Conservation (phyloP, 2,113 vertebrate genomes). For the Alligator mississippiensis region DNA sequence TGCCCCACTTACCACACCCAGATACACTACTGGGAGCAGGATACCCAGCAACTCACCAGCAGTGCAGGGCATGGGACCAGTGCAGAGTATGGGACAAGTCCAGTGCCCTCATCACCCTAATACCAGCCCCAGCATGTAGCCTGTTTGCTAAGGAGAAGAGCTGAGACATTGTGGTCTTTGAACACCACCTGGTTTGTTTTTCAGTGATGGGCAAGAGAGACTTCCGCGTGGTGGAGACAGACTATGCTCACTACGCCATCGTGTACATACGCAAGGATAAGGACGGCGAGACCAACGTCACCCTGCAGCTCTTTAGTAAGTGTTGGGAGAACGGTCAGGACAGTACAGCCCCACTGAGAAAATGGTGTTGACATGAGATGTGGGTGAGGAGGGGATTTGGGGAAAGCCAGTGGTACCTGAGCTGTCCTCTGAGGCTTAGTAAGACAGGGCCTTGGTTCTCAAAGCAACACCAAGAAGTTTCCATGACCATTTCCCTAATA, state of each 20-base stretch:
- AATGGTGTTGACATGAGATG: not conserved
- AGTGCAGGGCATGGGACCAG: too few species aligned
- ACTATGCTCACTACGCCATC: not conserved
- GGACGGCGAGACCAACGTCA: accelerated
- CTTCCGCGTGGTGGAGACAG: not conserved
- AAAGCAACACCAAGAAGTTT: not conserved
- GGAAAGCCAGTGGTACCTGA: not conserved
- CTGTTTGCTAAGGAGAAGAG: too few species aligned
- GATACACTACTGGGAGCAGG: too few species aligned
- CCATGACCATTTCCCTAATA: not conserved
- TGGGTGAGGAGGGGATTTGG: not conserved
- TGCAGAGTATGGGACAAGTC: too few species aligned
- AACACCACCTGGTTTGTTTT: not conserved
- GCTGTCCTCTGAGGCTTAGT: not conserved
- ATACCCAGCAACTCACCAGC: too few species aligned
- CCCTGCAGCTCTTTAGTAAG: conserved; percentile 20
- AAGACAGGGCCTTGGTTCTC: not conserved
- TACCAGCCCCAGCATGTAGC: too few species aligned
- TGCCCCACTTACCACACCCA: too few species aligned
- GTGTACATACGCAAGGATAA: not conserved
- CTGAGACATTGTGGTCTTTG: too few species aligned
- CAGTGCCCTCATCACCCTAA: too few species aligned
- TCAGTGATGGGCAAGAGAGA: not conserved
- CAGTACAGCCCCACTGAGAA: not conserved
- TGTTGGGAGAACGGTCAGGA: accelerated